A percentile compares a stretch with the other conserved stretches of the same genome.
phyloP scores from a whole-genome alignment of 2,113 vertebrate genomes.

The Mugil cephalus region DNA sequence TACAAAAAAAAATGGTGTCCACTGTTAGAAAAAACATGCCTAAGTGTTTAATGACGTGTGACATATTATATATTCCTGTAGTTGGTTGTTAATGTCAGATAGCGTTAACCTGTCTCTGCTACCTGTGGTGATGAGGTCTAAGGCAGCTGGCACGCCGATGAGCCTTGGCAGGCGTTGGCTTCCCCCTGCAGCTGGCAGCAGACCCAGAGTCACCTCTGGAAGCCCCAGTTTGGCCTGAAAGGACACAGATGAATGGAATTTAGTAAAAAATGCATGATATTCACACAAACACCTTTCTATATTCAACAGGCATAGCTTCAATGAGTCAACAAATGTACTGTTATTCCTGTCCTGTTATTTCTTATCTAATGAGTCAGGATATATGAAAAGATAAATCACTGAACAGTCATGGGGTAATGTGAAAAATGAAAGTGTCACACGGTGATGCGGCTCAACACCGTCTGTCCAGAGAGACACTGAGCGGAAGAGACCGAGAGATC shows the following conservation, averaged over 20 bases:
- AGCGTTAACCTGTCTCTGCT: conserved; percentile 22
- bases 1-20: neutral
- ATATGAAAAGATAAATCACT: neutral
- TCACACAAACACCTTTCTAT: neutral
- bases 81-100: neutral
- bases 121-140: conserved; percentile 94
- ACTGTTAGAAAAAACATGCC: neutral
- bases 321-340: neutral
- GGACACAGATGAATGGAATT: conserved; percentile 12
- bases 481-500: conserved; percentile 6
- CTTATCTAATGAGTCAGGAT: neutral
- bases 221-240: conserved; percentile 88
- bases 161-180: conserved; percentile 92
- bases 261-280: neutral
- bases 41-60: neutral
- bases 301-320: neutral
- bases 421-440: conserved; percentile 10
- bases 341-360: neutral
- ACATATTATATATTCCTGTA: neutral
- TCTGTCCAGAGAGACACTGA: neutral
- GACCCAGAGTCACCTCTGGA: conserved; percentile 91
- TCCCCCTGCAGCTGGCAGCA: conserved; percentile 92
- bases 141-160: conserved; percentile 89
- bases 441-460: neutral
- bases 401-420: neutral